Evolutionary conservation across 2,888 invertebrate genomes (phyloP), one percentile per base, ranked within the genome.

Genomic region (Cartodere bifasciata): DNA sequence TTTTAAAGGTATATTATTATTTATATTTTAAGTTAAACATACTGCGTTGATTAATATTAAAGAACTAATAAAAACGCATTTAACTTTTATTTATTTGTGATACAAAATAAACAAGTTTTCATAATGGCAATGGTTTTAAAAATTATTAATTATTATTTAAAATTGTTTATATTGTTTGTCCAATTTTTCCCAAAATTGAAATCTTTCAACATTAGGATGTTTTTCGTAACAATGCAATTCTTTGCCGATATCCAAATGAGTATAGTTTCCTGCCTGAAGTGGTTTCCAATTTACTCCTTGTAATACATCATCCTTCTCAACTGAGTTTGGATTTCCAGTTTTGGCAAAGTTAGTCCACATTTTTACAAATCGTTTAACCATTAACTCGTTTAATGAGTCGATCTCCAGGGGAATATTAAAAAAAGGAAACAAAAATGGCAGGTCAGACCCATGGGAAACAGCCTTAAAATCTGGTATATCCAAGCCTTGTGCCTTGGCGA

Each of bases 291-390:
- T 28, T 4, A 38, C 28, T 6, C 32, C 27, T 13, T 43, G 12
- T 7, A 41, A 7, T 12, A 32, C 30, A 23, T 41, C 39, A 4
- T 31, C 30, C 11, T 23, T 22, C n/a, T n/a, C n/a, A n/a, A n/a
- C n/a, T 3, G 45, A 37, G 7, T 44, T 48, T 4, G 50, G 50
- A 31, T 44, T 43, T 1, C 47, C 47, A 32, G 31, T 39, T 37
- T 40, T 49, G 2, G 49, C 50, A 35, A 53, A 53, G 40, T 52
- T 52, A 1, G 49, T 45, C 51, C 51, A 53, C 23, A 52, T 30
- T 38, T 40, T 48, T 1, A 45, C 38, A 16, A 50, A 35, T 31
- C 42, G 40, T n/a, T 31, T 33, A 7, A 44, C 37, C 4, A 35
- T 36, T 13, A 34, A 23, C 7, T 45, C 41, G n/a, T n/a, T n/a